Conservation (phyloP, 2,113 vertebrate genomes). For the Hystrix cristata region DNA sequence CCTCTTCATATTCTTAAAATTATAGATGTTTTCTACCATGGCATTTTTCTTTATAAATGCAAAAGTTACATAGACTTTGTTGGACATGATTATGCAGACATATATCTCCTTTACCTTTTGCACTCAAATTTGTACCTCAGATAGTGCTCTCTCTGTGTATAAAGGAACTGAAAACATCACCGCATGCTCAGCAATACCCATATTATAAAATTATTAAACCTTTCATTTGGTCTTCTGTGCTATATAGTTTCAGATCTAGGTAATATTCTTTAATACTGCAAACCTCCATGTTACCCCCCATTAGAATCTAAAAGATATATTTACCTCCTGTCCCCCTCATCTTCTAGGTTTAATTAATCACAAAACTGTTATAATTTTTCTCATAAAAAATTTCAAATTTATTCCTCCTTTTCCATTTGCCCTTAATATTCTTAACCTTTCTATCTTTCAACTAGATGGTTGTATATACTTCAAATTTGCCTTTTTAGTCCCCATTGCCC, state of each 20-base stretch:
- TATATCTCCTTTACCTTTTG: neutral
- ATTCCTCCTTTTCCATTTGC: neutral
- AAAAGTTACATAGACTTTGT: neutral
- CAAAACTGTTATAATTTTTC: neutral
- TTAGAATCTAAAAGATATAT: constrained; percentile 28
- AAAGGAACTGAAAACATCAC: neutral
- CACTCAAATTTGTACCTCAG: neutral
- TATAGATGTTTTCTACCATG: neutral
- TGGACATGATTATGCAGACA: neutral
- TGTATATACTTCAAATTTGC: neutral
- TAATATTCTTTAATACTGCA: neutral
- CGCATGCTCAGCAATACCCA: fast-evolving
- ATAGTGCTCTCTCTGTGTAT: neutral
- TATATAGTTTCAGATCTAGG: neutral
- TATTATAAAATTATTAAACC: neutral
- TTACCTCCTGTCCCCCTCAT: neutral
- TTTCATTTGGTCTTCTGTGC: neutral
- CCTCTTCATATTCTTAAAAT: neutral
- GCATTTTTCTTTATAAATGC: neutral
- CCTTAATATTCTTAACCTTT: neutral
- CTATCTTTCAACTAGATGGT: neutral
- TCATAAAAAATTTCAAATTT: constrained; percentile 36
- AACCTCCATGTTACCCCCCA: neutral
- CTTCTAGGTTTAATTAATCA: neutral
- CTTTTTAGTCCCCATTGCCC: neutral